Evolutionary conservation across 1,140 invertebrate genomes (phyloP), one percentile per base, ranked within the genome.

Genomic region (Pogonognathellus flavescens): DNA sequence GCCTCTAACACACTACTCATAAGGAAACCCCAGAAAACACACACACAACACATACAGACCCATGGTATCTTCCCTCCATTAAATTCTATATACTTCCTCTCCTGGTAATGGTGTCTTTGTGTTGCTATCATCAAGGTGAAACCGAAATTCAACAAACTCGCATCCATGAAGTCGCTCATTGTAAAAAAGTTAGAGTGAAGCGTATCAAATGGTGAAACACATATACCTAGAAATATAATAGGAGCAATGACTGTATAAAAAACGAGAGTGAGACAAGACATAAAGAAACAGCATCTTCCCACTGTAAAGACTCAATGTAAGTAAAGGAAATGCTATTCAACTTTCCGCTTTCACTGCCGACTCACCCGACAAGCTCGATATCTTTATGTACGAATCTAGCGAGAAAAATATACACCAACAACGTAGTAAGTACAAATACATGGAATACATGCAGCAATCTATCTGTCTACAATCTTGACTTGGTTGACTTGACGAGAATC

Each of bases 311-410:
- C 3, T 31, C 4, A 10, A 66, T 66, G 2, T 66, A 66, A 4
- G 20, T 25, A 66, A 66, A 22, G 62, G 62, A 66, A 66, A 66
- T 66, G 62, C 22, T 66, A 66, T 25, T 66, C 62, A 66, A 25
- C 62, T 66, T 66, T 66, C 25, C 13, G 20, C 22, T 66, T 25
- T 10, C 10, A 6, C 18, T 66, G 18, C 62, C 62, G 31, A 3
- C 31, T 41, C 31, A 41, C n/a, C n/a, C n/a, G n/a, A 41, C 31
- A 41, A 41, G 31, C 31, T 41, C 31, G 2, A 41, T 41, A 41
- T 41, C 31, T 41, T 41, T 41, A 41, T 41, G 31, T 41, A 41
- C 31, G 31, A 41, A 41, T 41, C 6, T 41, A 6, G 31, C n/a
- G n/a, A n/a, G n/a, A n/a, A n/a, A 41, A 41, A 41, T 41, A 41